These are phyloP conservation scores for Phataginus tricuspis DNA, from an alignment of 2,797 vertebrate genomes.

Conservation along the genomic window DNA sequence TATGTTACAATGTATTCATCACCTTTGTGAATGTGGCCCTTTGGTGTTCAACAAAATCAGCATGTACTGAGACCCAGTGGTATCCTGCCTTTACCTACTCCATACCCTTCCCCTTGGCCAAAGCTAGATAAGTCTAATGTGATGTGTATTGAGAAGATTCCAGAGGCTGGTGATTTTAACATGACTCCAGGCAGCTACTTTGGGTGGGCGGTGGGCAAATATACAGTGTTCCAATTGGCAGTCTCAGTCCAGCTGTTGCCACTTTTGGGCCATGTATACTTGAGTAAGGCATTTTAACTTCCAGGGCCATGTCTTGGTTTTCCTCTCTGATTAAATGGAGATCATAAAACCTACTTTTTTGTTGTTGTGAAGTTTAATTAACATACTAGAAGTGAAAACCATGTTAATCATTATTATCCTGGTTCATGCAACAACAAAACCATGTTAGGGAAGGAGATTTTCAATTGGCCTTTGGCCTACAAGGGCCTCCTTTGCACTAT, in stretches of 20 bases:
- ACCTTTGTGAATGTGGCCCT: neutral
- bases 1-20: neutral
- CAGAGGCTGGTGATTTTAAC: neutral
- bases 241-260: neutral
- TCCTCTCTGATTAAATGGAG: constrained; percentile 20
- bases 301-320: neutral
- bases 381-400: neutral
- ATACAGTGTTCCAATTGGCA: neutral
- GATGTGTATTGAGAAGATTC: neutral
- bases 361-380: neutral
- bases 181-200: neutral
- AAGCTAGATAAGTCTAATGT: neutral
- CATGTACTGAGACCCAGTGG: neutral
- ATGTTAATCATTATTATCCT: neutral
- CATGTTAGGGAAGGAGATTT: neutral
- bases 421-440: neutral
- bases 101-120: neutral
- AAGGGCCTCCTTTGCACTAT: neutral
- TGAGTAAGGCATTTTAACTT: neutral
- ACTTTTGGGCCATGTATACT: neutral
- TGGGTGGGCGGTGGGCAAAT: neutral
- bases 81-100: neutral
- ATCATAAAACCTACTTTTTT: neutral
- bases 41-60: neutral
- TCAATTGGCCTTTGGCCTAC: neutral